phyloP scores from a whole-genome alignment of 2,113 vertebrate genomes.

The Clarias macrocephalus region DNA sequence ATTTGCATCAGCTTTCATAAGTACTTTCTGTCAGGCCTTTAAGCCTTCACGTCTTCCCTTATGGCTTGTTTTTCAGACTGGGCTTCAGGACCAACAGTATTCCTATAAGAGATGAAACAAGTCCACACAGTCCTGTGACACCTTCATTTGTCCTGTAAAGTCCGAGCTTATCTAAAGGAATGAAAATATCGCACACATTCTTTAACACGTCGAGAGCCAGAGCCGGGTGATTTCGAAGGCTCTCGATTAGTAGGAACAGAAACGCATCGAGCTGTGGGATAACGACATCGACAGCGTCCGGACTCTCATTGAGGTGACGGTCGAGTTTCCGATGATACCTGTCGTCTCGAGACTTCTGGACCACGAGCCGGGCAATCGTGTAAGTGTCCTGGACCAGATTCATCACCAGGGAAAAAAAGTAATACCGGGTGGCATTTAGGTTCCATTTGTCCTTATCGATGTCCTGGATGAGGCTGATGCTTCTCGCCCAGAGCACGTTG shows the following conservation, averaged over 20 bases:
- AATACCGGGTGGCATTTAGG: constrained; percentile 76
- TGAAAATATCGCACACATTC: constrained; percentile 87
- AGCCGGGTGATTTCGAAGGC: constrained; percentile 77
- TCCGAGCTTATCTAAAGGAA: constrained; percentile 82
- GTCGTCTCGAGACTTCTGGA: constrained; percentile 59
- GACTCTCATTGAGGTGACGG: constrained; percentile 54
- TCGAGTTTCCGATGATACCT: constrained; percentile 55
- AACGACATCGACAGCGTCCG: constrained; percentile 59
- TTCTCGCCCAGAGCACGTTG: constrained; percentile 80
- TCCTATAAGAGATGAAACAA: constrained; percentile 90
- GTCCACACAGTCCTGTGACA: constrained; percentile 82
- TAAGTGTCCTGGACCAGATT: constrained; percentile 82
- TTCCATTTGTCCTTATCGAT: constrained; percentile 81
- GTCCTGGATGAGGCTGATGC: constrained; percentile 70
- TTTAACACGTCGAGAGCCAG: constrained; percentile 85
- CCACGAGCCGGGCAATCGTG: constrained; percentile 75
- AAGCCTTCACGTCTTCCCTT: not conserved
- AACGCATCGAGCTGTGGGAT: constrained; percentile 74
- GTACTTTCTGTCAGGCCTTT: not conserved
- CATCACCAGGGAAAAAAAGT: constrained; percentile 82
- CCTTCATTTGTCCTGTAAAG: constrained; percentile 82
- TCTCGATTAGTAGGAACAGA: constrained; percentile 70
- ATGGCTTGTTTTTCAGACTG: constrained; percentile 78
- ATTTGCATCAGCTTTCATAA: not conserved
- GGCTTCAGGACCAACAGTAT: constrained; percentile 80